Conservation (phyloP, 2,113 vertebrate species). For the Isurus oxyrinchus region DNA sequence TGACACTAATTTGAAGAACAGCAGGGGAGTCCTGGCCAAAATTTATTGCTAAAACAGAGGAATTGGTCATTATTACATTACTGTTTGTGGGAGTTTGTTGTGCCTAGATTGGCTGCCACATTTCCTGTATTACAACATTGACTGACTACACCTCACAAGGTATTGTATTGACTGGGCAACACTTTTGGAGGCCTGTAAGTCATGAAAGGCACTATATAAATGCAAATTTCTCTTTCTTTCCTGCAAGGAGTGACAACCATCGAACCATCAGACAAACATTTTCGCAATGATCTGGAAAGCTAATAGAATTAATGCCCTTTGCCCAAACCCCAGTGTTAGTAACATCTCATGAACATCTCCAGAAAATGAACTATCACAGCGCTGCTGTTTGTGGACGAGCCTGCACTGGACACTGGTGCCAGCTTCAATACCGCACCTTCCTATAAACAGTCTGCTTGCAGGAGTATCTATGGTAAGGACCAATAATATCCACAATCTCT, state of each 20-base stretch:
- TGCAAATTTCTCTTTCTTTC: neutral
- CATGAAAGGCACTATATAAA: neutral
- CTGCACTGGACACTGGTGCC: neutral
- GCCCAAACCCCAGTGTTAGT: neutral
- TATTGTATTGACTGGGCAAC: neutral
- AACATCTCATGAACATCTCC: neutral
- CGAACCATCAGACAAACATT: neutral
- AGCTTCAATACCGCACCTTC: neutral
- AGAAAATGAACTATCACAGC: neutral
- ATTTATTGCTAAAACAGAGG: neutral
- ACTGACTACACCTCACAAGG: neutral
- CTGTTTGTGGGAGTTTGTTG: neutral
- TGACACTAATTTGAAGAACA: neutral
- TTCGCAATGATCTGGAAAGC: neutral
- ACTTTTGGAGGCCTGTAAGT: neutral
- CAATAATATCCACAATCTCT: neutral
- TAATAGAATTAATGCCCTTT: neutral
- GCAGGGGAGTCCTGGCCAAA: neutral
- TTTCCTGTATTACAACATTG: neutral
- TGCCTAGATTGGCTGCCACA: neutral
- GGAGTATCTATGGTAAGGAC: neutral
- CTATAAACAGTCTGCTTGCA: neutral
- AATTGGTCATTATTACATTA: too few species aligned
- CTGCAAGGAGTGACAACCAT: neutral
- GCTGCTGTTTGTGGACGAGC: neutral